Evolutionary conservation across 2,888 invertebrate species (phyloP).

Genomic region (Bombylius major): DNA sequence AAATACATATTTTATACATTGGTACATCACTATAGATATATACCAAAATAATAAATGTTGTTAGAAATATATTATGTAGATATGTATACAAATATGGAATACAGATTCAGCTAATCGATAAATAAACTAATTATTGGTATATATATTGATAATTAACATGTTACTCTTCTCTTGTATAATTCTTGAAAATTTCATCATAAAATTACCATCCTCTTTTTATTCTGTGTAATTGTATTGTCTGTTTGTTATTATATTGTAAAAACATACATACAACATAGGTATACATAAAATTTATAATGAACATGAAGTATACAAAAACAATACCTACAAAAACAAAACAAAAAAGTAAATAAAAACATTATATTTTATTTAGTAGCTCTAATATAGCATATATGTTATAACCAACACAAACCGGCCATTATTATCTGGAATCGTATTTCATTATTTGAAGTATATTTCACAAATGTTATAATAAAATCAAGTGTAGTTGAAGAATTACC

Average conservation of each 20-base stretch:
- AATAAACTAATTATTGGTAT: constrained; percentile 23
- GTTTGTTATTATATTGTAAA: not conserved
- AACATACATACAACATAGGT: not conserved
- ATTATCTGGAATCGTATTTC: constrained; percentile 13
- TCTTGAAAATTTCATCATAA: constrained; percentile 4
- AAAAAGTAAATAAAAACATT: too few relatives aligned
- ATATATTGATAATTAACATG: constrained; percentile 22
- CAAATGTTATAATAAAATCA: too few relatives aligned
- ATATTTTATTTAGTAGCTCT: too few relatives aligned
- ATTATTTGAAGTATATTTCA: not conserved
- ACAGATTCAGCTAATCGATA: constrained; percentile 21
- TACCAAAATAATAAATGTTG: too few relatives aligned
- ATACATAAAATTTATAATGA: not conserved
- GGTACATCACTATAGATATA: too few relatives aligned
- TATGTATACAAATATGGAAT: not conserved
- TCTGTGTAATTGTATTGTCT: too few relatives aligned
- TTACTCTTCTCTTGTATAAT: constrained; percentile 10
- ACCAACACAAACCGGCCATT: constrained; percentile 9
- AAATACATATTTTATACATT: too few relatives aligned
- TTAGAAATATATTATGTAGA: too few relatives aligned
- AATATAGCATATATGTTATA: not conserved
- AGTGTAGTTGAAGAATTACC: too few relatives aligned
- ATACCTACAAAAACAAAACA: not conserved
- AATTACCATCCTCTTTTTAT: not conserved
- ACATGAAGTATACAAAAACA: not conserved